Base-by-base conservation (phyloP, 2,888 invertebrate genomes). In the Plemyria rubiginata region DNA sequence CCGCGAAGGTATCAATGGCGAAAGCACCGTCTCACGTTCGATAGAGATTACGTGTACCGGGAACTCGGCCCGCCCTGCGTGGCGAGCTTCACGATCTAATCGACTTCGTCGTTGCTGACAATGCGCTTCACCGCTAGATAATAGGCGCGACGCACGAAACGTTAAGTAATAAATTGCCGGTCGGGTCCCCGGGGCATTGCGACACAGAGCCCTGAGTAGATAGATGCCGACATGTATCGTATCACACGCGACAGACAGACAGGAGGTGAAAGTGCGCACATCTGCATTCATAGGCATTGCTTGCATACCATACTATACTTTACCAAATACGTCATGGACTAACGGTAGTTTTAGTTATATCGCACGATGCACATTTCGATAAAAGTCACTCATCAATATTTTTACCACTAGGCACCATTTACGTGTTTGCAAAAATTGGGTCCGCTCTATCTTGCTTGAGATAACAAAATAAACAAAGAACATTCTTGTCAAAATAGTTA, bases 221-320 rank as follows among this genome's bases (percentile, higher is more conserved):
- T 54, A 50, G 5, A 8, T 15, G n/a, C 54, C 12, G 28, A n/a
- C 56, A 72, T 80, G 84, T 80, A 78, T 55, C 86, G 84, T 80
- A 78, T 55, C 86, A 84, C 81, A 79, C 77, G 75, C 61, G 74
- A 78, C 62, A 54, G 49, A 75, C 80, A 77, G 84, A 82, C 76
- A 84, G 81, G 82, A 86, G 87, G 88, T 88, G 89, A 89, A 88
- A 90, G 89, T 86, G 83, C 79, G 79, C 79, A 78, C 84, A 84
- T 84, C 81, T 82, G 83, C 76, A 79, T 75, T 73, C 69, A 61
- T 68, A 63, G 55, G 73, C 75, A 77, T 77, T 77, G 75, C 73
- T 71, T 71, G 71, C 71, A 75, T 74, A 74, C 78, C 77, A 76
- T 80, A 77, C 40, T 45, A 76, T 80, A 77, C 40, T 45, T 62